These are phyloP conservation scores for Actenoides hombroni DNA, from an alignment of 2,113 vertebrate species.

Conservation along the genomic window DNA sequence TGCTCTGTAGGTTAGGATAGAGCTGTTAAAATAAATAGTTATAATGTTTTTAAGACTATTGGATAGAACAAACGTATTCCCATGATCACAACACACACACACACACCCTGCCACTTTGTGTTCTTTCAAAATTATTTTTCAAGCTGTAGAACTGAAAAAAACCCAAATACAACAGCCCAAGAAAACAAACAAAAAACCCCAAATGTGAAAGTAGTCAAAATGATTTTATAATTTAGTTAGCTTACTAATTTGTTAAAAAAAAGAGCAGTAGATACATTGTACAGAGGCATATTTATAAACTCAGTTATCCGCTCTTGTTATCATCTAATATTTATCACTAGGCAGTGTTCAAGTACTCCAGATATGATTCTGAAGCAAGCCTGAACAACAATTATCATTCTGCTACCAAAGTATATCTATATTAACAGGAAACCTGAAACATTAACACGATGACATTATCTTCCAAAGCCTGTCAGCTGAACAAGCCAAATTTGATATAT, in stretches of 20 bases:
- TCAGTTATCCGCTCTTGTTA: neutral
- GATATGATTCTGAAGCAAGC: neutral
- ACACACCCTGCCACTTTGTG: neutral
- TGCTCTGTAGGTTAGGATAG: neutral
- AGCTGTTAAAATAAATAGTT: neutral
- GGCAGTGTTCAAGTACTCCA: neutral
- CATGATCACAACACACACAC: neutral
- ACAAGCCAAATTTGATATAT: neutral
- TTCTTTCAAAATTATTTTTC: neutral
- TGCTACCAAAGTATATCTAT: neutral
- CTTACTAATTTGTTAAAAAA: neutral
- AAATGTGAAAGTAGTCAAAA: neutral
- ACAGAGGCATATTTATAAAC: neutral
- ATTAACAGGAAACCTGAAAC: neutral
- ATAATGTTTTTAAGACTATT: neutral
- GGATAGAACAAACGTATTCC: neutral
- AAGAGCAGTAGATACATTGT: neutral
- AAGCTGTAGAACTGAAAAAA: neutral
- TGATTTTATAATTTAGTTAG: neutral
- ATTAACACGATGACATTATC: neutral
- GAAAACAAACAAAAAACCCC: neutral
- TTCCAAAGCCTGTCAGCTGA: neutral
- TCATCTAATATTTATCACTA: neutral
- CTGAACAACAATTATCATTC: neutral
- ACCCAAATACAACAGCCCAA: neutral